Evolutionary conservation across 2,113 vertebrate genomes (phyloP).

Genomic region (Pseudonaja textilis): DNA sequence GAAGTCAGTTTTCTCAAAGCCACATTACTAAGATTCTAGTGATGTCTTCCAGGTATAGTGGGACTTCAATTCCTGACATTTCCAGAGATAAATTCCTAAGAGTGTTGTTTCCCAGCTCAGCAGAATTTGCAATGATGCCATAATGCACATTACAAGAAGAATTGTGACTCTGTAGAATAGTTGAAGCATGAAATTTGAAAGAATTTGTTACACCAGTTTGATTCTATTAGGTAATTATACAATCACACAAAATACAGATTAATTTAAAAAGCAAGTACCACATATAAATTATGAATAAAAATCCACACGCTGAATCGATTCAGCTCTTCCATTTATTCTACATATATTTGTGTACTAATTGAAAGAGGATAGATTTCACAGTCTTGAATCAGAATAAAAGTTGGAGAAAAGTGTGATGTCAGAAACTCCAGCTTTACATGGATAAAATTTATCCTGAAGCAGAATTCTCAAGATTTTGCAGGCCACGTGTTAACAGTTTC

Average conservation of each 20-base stretch:
- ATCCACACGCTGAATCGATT: neutral
- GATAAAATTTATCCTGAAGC: neutral
- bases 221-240: neutral
- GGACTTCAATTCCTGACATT: neutral
- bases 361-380: neutral
- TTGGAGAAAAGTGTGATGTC: neutral
- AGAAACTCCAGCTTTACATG: neutral
- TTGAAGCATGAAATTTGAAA: neutral
- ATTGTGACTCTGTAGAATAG: neutral
- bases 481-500: neutral
- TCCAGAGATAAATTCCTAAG: neutral
- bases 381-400: neutral
- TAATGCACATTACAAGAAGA: neutral
- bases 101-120: neutral
- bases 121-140: neutral
- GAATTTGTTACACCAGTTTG: neutral
- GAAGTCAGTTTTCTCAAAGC: neutral
- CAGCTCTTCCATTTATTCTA: neutral
- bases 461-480: neutral
- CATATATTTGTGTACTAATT: neutral
- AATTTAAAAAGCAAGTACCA: neutral
- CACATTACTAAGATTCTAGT: neutral
- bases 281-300: neutral
- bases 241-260: neutral
- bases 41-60: neutral